Evolutionary conservation across 2,797 vertebrate species (phyloP).

Genomic region (Megaceryle alcyon): DNA sequence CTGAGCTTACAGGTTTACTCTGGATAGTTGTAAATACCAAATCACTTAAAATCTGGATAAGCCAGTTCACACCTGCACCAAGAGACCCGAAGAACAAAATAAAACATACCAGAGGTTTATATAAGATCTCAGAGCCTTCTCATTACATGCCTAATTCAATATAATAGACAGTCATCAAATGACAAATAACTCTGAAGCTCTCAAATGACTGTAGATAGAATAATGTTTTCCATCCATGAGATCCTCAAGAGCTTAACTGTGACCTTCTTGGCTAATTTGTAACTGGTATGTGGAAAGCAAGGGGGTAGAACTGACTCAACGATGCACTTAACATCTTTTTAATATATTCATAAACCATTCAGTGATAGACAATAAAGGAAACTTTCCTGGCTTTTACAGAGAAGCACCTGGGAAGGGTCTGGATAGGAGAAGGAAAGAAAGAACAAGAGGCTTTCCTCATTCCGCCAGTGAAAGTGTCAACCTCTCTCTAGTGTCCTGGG

Average conservation of each 20-base stretch:
- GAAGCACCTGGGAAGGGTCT: neutral
- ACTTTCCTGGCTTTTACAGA: neutral
- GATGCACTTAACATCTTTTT: neutral
- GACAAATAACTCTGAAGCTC: neutral
- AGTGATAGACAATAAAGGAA: neutral
- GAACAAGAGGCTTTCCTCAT: fast-evolving
- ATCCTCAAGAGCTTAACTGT: neutral
- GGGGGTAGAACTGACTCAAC: neutral
- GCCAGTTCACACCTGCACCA: slow-evolving; percentile 67
- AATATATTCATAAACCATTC: neutral
- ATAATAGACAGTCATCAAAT: neutral
- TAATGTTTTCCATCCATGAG: neutral
- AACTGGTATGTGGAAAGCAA: neutral
- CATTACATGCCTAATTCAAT: neutral
- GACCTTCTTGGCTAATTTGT: neutral
- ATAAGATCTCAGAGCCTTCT: neutral
- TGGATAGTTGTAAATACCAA: slow-evolving; percentile 57
- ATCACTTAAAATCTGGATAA: slow-evolving; percentile 68
- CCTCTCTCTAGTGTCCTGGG: neutral
- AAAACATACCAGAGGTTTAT: neutral
- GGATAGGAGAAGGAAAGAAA: neutral
- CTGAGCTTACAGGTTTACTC: slow-evolving; percentile 36
- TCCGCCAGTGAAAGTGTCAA: neutral
- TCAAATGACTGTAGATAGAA: neutral
- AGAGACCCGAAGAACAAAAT: slow-evolving; percentile 37